phyloP scores from a whole-genome alignment of 2,888 invertebrate species.

The Tachina lurida region DNA sequence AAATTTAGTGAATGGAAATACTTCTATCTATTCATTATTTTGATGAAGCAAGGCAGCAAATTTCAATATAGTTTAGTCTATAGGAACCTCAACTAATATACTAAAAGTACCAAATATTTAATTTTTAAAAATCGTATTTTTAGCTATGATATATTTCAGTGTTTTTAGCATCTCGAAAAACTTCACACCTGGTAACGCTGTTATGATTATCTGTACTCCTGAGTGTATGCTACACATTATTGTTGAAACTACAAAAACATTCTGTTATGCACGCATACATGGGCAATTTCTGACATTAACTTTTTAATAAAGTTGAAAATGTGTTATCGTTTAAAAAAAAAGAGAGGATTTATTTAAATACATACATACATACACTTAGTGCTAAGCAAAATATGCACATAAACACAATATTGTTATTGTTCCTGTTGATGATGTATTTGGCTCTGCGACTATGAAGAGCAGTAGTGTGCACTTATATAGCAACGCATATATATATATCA shows the following conservation, averaged over 20 bases:
- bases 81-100: too few species aligned
- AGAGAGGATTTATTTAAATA: neutral
- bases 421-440: conserved; percentile 18
- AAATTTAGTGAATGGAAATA: too few species aligned
- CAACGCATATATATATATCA: neutral
- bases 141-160: too few species aligned
- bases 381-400: neutral
- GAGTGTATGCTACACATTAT: conserved; percentile 10
- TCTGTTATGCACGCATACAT: conserved; percentile 19
- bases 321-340: conserved; percentile 69
- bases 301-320: conserved; percentile 70
- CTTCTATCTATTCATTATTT: too few species aligned
- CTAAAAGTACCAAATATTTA: too few species aligned
- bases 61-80: too few species aligned
- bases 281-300: conserved; percentile 63
- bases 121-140: too few species aligned
- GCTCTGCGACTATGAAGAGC: neutral
- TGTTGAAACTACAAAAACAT: neutral
- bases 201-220: neutral
- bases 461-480: neutral
- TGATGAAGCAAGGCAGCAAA: too few species aligned
- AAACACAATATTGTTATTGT: conserved; percentile 25
- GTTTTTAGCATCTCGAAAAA: too few species aligned
- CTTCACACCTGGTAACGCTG: too few species aligned
- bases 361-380: conserved; percentile 50